Percentiles rank a stretch among this genome's conserved stretches.
phyloP scores from a whole-genome alignment of 1,140 invertebrate genomes.

The Atta colombica region DNA sequence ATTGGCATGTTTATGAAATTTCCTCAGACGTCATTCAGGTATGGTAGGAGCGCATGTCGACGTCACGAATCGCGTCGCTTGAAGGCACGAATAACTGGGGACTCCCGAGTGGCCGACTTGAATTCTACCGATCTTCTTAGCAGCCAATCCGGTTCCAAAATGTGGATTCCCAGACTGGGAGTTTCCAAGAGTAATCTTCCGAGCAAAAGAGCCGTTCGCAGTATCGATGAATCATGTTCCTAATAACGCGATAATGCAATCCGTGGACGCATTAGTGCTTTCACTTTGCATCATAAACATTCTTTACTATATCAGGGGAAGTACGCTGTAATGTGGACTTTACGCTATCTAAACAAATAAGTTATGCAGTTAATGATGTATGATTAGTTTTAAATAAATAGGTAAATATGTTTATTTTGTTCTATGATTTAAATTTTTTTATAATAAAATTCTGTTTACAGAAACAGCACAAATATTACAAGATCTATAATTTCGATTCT shows the following conservation, averaged over 20 bases:
- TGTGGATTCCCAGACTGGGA: conserved; percentile 55
- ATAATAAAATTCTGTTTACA: too few species aligned
- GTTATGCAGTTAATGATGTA: neutral
- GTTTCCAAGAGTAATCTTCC: conserved; percentile 26
- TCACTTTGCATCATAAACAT: neutral
- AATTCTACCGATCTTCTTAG: conserved; percentile 45
- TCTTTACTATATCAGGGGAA: neutral
- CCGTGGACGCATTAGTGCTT: neutral
- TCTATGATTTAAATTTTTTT: neutral
- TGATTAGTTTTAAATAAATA: neutral
- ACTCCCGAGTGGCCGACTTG: conserved; percentile 50
- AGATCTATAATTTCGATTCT: neutral
- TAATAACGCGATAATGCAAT: conserved; percentile 16
- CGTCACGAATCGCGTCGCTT: conserved; percentile 48
- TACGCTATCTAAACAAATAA: neutral
- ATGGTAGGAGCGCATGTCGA: conserved; percentile 11
- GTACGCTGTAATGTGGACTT: neutral
- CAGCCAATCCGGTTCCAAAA: conserved; percentile 41
- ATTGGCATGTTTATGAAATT: conserved; percentile 25
- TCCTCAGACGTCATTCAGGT: conserved; percentile 24
- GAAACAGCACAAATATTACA: neutral
- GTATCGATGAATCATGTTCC: conserved; percentile 25
- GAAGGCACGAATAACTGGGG: conserved; percentile 37
- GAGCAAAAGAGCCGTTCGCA: conserved; percentile 6
- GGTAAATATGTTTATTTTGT: conserved; percentile 8